Percentiles rank a stretch among this genome's conserved stretches.
Evolutionary conservation across 2,113 vertebrate species (phyloP).

Genomic region (Protobothrops flavoviridis): DNA sequence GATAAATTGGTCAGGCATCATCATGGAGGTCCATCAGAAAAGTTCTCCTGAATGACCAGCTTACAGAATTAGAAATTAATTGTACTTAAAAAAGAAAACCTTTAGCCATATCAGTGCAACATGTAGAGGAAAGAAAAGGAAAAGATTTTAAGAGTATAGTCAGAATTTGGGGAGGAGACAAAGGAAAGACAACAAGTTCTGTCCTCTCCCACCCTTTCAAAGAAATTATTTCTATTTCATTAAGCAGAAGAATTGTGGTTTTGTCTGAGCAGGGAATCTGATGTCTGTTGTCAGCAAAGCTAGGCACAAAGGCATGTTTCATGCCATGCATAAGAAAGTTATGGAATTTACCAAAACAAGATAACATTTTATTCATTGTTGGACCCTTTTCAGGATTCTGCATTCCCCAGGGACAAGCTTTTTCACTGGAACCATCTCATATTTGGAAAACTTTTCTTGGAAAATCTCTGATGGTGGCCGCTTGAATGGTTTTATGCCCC

Average conservation of each 20-base stretch:
- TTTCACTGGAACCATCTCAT: background rate
- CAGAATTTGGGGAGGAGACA: background rate
- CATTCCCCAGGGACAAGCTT: background rate
- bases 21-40: background rate
- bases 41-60: background rate
- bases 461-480: background rate
- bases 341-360: background rate
- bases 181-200: background rate
- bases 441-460: background rate
- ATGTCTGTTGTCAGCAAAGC: background rate
- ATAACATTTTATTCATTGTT: background rate
- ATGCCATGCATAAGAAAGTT: background rate
- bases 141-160: background rate
- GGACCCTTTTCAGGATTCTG: background rate
- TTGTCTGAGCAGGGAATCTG: background rate
- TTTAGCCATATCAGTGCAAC: background rate
- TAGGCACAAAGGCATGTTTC: background rate
- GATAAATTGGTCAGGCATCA: background rate
- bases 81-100: background rate
- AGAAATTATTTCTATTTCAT: background rate
- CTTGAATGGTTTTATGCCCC: background rate
- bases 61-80: background rate
- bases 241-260: background rate
- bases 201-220: background rate
- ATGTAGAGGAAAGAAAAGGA: background rate